Evolutionary conservation across 30 jellyfish, hydroid and myxozoan species (phyloP).

Genomic region (Cassiopea andromeda): DNA sequence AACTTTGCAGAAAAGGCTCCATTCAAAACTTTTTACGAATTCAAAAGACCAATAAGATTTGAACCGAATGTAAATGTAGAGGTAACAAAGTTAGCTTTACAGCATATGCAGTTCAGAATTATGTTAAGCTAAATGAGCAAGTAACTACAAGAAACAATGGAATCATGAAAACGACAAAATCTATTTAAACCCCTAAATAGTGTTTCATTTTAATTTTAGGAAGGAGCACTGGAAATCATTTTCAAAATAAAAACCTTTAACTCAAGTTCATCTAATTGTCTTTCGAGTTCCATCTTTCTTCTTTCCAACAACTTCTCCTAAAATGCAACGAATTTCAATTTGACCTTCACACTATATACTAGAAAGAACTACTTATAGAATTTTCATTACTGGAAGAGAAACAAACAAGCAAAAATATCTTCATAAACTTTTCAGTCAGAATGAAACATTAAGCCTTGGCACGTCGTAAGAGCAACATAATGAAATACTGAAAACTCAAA

Average conservation of each 20-base stretch:
- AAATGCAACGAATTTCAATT: neutral
- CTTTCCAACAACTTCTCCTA: constrained; percentile 33
- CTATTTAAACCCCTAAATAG: no score
- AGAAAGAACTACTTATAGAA: no score
- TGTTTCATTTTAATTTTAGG: no score
- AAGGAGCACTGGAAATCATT: no score
- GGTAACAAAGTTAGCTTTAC: neutral
- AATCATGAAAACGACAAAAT: neutral
- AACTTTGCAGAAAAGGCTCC: neutral
- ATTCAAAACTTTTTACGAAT: neutral
- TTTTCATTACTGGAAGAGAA: no score
- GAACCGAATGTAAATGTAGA: neutral
- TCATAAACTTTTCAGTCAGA: no score
- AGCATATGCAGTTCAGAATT: neutral
- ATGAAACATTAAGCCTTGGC: no score
- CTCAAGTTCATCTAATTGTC: constrained; percentile 21
- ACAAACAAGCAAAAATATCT: no score
- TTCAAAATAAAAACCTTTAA: constrained; percentile 26
- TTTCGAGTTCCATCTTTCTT: constrained; percentile 34
- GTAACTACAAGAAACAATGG: no score
- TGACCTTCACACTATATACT: neutral
- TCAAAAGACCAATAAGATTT: neutral
- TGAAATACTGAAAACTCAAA: no score
- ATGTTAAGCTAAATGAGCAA: neutral
- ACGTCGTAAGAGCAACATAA: no score